phyloP scores from a whole-genome alignment of 2,888 invertebrate species.

The Itoplectis maculator region DNA sequence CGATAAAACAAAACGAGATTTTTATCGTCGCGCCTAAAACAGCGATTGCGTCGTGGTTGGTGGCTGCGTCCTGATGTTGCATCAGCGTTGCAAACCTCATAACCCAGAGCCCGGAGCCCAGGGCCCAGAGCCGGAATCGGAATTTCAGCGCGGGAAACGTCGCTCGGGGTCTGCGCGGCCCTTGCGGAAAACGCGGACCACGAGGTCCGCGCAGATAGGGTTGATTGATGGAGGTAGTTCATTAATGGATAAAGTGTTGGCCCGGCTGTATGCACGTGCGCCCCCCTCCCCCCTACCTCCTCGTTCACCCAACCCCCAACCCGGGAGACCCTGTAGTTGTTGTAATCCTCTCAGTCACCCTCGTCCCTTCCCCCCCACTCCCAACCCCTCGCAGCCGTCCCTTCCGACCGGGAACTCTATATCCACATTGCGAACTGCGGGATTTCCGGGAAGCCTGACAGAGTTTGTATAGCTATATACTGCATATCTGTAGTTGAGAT shows the following conservation, averaged over 20 bases:
- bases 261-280: slow-evolving; percentile 52
- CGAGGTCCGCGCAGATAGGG: slow-evolving; percentile 68
- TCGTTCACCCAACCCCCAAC: too few species aligned
- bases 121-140: slow-evolving; percentile 19
- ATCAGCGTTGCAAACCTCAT: too few species aligned
- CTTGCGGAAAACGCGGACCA: slow-evolving; percentile 67
- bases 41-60: neutral
- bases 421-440: slow-evolving; percentile 65
- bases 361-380: slow-evolving; percentile 30
- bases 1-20: neutral
- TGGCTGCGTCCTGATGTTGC: neutral
- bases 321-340: slow-evolving; percentile 45
- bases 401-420: slow-evolving; percentile 57
- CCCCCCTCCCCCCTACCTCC: neutral
- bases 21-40: neutral
- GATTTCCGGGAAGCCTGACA: slow-evolving; percentile 53
- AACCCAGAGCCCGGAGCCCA: too few species aligned
- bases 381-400: slow-evolving; percentile 24
- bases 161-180: slow-evolving; percentile 59
- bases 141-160: slow-evolving; percentile 40
- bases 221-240: slow-evolving; percentile 75
- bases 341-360: slow-evolving; percentile 62
- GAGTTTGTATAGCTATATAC: slow-evolving; percentile 16
- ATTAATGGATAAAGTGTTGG: slow-evolving; percentile 76
- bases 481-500: slow-evolving; percentile 9